Base-by-base conservation (phyloP, 2,888 invertebrate genomes). In the Ophion ellenae region DNA sequence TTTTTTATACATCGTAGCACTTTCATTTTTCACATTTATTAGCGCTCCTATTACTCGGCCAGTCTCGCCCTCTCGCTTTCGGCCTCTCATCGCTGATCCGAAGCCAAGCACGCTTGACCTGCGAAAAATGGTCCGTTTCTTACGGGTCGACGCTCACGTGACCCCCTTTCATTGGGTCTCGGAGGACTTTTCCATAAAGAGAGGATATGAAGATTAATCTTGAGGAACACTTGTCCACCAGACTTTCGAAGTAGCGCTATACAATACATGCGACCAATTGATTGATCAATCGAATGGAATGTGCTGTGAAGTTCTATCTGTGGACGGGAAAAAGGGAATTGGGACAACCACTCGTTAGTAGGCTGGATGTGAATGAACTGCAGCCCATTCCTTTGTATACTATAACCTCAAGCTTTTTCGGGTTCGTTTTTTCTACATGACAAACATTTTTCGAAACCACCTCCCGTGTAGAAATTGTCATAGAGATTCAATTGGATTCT, bases 1-100 rank as follows among this genome's bases (percentile, higher is more conserved):
- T 84, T 75, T 86, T 86, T 84, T 81, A 6, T 83, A 71, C 70
- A 61, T 32, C 57, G 53, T 76, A 59, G 82, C 64, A 69, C 28
- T 64, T 45, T 28, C 71, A 73, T 74, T 80, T 83, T 87, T 81
- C 79, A 75, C 74, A 84, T 85, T 89, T 86, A 87, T 89, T 86
- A 88, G 71, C 76, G 74, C 69, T 80, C 83, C 61, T 63, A 59
- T 76, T 17, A 40, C 7, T 79, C 20, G 17, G 28, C 32, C 53
- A 63, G 7, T 20, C 24, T 74, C n/a, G 59, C n/a, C 59, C 28
- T 40, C 36, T 57, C n/a, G 36, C 59, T 24, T 57, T 45, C 36
- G 40, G 28, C 70, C 24, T 64, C 70, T 36, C 32, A 24, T 71
- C 66, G 20, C 53, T 64, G 28, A 24, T 53, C 28, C 40, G 53